phyloP scores from a whole-genome alignment of 2,113 vertebrate genomes.

The Rhinolophus ferrumequinum region DNA sequence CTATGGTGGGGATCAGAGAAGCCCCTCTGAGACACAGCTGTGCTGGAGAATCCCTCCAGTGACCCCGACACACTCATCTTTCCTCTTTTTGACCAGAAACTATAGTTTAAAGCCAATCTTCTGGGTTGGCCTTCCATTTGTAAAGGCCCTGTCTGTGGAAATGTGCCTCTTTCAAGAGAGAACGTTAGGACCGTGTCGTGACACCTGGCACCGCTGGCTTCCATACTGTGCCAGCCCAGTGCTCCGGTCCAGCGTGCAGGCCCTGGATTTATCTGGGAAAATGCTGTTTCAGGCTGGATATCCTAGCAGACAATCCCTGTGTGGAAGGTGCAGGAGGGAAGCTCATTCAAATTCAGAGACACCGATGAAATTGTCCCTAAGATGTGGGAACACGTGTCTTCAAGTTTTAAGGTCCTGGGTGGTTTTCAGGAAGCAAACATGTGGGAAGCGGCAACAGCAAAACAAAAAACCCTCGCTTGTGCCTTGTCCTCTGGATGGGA shows the following conservation, averaged over 20 bases:
- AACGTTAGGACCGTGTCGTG: rapidly evolving
- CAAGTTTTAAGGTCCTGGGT: background rate
- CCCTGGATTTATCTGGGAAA: background rate
- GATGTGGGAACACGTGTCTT: background rate
- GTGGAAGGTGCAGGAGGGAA: background rate
- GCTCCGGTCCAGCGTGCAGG: rapidly evolving
- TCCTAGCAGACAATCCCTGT: background rate
- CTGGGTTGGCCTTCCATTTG: background rate
- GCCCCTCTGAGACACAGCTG: no score
- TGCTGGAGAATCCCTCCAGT: background rate
- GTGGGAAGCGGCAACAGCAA: background rate
- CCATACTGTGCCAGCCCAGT: rapidly evolving
- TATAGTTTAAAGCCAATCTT: no score
- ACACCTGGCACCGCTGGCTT: background rate
- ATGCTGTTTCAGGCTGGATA: rapidly evolving
- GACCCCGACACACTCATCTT: background rate
- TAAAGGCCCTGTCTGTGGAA: background rate
- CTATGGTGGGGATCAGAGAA: rapidly evolving
- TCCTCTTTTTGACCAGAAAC: background rate
- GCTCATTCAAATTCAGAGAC: background rate
- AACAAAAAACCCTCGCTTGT: rapidly evolving
- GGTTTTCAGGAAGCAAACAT: background rate
- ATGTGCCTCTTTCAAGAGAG: background rate
- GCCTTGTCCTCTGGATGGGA: background rate
- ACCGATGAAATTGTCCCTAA: background rate